Base-by-base conservation (phyloP, 2,113 vertebrate genomes). In the Eolophus roseicapilla region DNA sequence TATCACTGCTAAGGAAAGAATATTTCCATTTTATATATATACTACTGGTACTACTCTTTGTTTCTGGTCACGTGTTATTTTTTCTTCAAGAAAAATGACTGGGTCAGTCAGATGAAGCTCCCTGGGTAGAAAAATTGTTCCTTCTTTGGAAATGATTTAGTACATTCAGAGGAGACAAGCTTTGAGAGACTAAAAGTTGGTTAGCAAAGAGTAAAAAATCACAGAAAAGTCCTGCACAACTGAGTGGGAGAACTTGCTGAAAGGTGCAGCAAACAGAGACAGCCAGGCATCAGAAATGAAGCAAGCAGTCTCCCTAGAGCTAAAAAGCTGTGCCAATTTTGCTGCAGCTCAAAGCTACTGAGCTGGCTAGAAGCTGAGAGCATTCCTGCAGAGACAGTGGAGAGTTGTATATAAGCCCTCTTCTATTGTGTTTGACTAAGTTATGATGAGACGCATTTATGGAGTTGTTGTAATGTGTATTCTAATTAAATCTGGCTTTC, bases 361-460 rank as follows among this genome's bases (percentile, higher is more conserved):
- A 93, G 75, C 75, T 96, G 95, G 75, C 90, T 83, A 69, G 84
- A 80, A 94, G 49, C 59, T 93, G 67, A 93, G 75, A 92, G 67
- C 63, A 86, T 49, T 85, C 88, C 92, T 92, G 75, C 79, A 65
- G 92, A 90, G 92, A 37, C 75, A 60, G 52, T 4, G 14, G 18
- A 78, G 55, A 65, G 52, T 23, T 79, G 57, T 23, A 31, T 24
- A 82, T 80, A 90, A 95, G 75, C 9, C 6, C 11, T 68, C 46
- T 52, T n/a, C 70, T 47, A 28, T 88, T 88, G 39, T 85, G 33
- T 82, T 71, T 76, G 79, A 76, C 86, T 78, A 63, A 65, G 18
- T 57, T 76, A 69, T n/a, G 67, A 73, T 62, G 79, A 92, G 16
- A 49, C 57, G 35, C 64, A 79, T 87, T 94, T 95, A 85, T 60